These are phyloP conservation scores for Plecturocebus donacophilus DNA, from an alignment of 2,113 vertebrate genomes.

Conservation along the genomic window DNA sequence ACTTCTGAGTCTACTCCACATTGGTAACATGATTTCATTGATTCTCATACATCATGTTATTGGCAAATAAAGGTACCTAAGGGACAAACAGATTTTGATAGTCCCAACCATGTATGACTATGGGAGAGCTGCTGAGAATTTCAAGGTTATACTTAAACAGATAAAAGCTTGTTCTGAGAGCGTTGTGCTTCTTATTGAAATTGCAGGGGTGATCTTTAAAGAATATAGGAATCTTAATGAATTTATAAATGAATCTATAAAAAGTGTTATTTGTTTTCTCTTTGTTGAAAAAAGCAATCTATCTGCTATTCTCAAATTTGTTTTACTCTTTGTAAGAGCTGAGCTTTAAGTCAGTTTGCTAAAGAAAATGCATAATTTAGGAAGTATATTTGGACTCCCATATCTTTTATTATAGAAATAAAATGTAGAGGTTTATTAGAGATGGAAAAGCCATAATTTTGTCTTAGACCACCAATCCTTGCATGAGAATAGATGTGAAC, in stretches of 20 bases:
- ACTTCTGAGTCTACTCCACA: slow-evolving; percentile 35
- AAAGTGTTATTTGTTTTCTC: slow-evolving; percentile 62
- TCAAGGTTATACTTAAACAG: slow-evolving; percentile 57
- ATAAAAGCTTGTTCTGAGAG: slow-evolving; percentile 36
- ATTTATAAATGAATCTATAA: slow-evolving; percentile 61
- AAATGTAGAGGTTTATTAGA: slow-evolving; percentile 51
- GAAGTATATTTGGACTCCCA: neutral
- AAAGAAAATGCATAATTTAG: slow-evolving; percentile 56
- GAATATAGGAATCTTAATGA: slow-evolving; percentile 72
- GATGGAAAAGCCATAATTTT: slow-evolving; percentile 37
- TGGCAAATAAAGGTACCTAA: slow-evolving; percentile 55
- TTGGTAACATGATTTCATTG: slow-evolving; percentile 45
- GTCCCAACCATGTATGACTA: neutral
- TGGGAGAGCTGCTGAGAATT: slow-evolving; percentile 28
- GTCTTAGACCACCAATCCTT: neutral
- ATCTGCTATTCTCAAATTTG: slow-evolving; percentile 30
- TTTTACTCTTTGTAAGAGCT: neutral
- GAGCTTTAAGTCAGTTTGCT: neutral
- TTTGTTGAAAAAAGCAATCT: slow-evolving; percentile 30
- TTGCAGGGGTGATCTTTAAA: slow-evolving; percentile 67
- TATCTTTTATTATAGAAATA: slow-evolving; percentile 45
- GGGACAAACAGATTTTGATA: slow-evolving; percentile 54
- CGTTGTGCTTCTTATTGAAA: slow-evolving; percentile 68
- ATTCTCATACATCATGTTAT: slow-evolving; percentile 66
- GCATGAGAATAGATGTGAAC: neutral